Base-by-base conservation (phyloP, 2,797 vertebrate species). In the Esox masquinongy region DNA sequence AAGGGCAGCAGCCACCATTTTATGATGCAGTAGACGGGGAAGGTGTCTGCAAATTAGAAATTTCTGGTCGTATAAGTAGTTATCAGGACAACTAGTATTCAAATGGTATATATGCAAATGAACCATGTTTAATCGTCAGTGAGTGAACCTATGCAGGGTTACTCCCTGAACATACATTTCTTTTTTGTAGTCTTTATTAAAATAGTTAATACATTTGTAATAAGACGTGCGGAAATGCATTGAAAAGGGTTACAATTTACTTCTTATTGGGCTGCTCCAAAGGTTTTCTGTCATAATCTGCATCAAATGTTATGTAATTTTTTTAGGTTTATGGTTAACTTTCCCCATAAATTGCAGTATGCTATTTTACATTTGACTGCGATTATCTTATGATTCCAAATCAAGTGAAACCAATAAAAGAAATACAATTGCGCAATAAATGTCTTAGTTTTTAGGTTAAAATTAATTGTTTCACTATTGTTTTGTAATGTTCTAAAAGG, bases 1-100 rank as follows among this genome's bases (percentile, higher is more conserved):
- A 77, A 86, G 90, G 74, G 85, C 85, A 84, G 87, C 85, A 88
- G 89, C 93, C 75, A 93, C 94, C 94, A 94, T 94, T 92, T 94
- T 94, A 91, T 87, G 84, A 87, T 83, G 83, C 76, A 88, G 83
- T 80, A 79, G 72, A 74, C 75, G 69, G 81, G 67, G 72, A 84
- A 91, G 88, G 84, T 88, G 73, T 83, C 24, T 70, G 77, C 47
- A 82, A 74, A 80, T 53, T 39, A 73, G 26, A 0, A 29, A 34
- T 19, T 71, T 7, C 73, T 77, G 73, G 34, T 19, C 8, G 8
- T 56, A 56, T 22, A n/a, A 9, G 5, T 56, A 56, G 53, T 15
- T 17, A 56, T 9, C 53, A 56, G n/a, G n/a, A 56, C 7, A 22
- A 56, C n/a, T 61, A 11, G 9, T 36, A 66, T 22, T 31, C 12